Base-by-base conservation (phyloP, 1,140 invertebrate species). In the Charaxes varanes region DNA sequence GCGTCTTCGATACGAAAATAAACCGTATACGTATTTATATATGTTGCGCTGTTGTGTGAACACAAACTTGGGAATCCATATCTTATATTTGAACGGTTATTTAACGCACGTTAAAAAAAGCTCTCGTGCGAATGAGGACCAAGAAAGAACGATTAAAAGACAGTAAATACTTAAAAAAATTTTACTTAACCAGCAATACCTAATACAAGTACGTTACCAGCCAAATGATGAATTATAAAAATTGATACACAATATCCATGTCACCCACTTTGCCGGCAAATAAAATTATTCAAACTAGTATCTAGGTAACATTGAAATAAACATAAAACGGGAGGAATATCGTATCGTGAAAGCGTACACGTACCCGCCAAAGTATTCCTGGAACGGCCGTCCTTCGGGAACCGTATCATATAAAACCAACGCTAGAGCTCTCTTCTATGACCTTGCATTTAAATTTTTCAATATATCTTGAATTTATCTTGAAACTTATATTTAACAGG, bases 361-460 rank as follows among this genome's bases (percentile, higher is more conserved):
- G 34, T 37, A 44, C 32, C 33, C 26, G 34, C 19, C 32, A 32
- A 37, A 44, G 19, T 27, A 34, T 44, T 15, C 23, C 15, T 27
- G 33, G 6, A 31, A 37, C 35, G 41, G 41, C 26, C 41, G 19
- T 44, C 28, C 41, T 37, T 27, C 14, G 26, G 27, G 34, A 16
- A 26, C 34, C 41, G 32, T 44, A 33, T 44, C 41, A 44, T 44
- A 34, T 27, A 44, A 44, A 44, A 37, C 41, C 41, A 28, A 15
- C 14, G 21, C 33, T 44, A 44, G 32, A 44, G 41, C 41, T 37
- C 34, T 32, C 34, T 44, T 35, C 34, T 23, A 44, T 44, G 34
- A 21, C 19, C 41, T 18, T 37, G 37, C 26, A 44, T 44, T 44
- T 44, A 27, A 44, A 44, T 44, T 44, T 44, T 44, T 44, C 41